Base-by-base conservation (phyloP, 2,888 invertebrate species). In the Gnatocerus cornutus region DNA sequence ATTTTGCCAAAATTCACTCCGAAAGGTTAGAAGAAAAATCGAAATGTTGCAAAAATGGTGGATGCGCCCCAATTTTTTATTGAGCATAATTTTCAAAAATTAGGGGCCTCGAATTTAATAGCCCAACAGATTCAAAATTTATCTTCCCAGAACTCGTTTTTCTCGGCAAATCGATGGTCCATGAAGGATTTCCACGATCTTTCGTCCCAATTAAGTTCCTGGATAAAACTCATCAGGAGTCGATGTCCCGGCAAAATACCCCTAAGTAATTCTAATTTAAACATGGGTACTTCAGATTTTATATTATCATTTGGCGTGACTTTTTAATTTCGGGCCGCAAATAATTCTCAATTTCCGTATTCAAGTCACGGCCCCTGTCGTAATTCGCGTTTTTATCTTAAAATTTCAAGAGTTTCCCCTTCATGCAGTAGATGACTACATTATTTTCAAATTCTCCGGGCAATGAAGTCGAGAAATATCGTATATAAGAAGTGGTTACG, bases 301-400 rank as follows among this genome's bases (percentile, higher is more conserved):
- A 61, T 46, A 70, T 73, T 71, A 73, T 70, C 71, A 75, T 73
- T 68, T 68, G 52, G 56, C 21, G 69, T 58, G 71, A 73, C 73
- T 75, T 75, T 75, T 74, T 74, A 74, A 74, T 74, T 74, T 72
- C 53, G 70, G 13, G 30, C 53, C 33, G 65, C 50, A 75, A 73
- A 74, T 73, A 72, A 73, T 72, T 73, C 59, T 65, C 58, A 67
- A 73, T 71, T 70, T 69, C 63, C 68, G 29, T 45, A 73, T 75
- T 74, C 73, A 46, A 68, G 73, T 68, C 75, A 74, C 73, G 71
- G 61, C 33, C 46, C 37, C 41, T 58, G 68, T 43, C 63, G 59
- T 56, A 72, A 69, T 69, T 70, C 70, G 58, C 69, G 63, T 63
- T 71, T 71, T 71, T 68, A 63, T 71, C 68, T 65, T 12, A 55